Percentiles rank a stretch among this genome's conserved stretches.
Evolutionary conservation across 2,888 invertebrate genomes (phyloP).

Genomic region (Bugula neritina): DNA sequence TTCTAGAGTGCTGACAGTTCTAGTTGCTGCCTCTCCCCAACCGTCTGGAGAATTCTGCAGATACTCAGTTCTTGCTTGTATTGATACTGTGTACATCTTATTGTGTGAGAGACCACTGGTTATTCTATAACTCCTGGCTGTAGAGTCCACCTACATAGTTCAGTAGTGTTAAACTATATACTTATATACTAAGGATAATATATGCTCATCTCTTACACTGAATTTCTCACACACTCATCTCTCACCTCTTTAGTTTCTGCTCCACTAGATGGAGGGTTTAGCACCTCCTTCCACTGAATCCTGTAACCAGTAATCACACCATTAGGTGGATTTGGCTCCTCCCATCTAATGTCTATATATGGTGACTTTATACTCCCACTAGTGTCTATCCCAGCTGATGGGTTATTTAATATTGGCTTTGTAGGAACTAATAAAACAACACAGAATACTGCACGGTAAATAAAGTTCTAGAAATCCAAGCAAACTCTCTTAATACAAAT

Average conservation of each 20-base stretch:
- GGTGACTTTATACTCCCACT: not conserved
- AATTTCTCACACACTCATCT: too few species aligned
- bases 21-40: not conserved
- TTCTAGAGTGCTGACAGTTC: not conserved
- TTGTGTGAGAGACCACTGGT: not conserved
- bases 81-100: not conserved
- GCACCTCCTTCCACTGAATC: not conserved
- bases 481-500: too few species aligned
- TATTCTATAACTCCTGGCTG: not conserved
- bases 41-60: not conserved
- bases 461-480: too few species aligned
- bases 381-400: not conserved
- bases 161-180: too few species aligned
- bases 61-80: not conserved
- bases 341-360: not conserved
- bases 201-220: too few species aligned
- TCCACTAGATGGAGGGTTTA: too few species aligned
- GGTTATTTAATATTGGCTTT: not conserved
- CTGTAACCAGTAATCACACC: not conserved
- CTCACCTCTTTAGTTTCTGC: too few species aligned
- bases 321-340: not conserved
- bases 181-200: too few species aligned
- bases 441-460: too few species aligned
- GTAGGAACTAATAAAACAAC: not conserved
- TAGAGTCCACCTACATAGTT: not conserved